phyloP scores from a whole-genome alignment of 2,888 invertebrate genomes.

The Agrotis puta region DNA sequence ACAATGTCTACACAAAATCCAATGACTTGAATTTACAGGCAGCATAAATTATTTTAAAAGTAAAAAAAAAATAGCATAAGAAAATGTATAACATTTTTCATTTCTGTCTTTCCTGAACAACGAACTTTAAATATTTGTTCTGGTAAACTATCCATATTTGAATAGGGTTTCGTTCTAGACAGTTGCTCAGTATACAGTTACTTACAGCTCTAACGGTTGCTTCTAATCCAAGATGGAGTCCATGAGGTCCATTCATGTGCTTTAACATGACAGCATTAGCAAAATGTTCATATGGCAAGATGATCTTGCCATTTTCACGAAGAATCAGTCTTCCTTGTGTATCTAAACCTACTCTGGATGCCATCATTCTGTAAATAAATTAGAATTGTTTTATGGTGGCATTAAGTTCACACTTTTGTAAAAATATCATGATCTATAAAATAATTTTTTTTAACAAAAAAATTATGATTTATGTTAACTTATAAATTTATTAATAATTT shows the following conservation, averaged over 20 bases:
- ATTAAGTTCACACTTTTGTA: background rate
- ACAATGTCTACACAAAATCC: no score
- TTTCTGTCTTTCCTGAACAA: no score
- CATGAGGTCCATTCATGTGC: conserved; percentile 97
- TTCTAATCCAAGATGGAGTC: conserved; percentile 95
- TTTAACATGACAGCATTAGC: conserved; percentile 97
- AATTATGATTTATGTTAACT: background rate
- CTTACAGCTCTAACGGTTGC: conserved; percentile 96
- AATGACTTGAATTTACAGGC: no score
- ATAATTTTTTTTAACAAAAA: background rate
- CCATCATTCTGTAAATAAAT: conserved; percentile 93
- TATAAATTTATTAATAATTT: background rate
- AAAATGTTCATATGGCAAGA: conserved; percentile 97
- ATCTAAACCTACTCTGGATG: conserved; percentile 95
- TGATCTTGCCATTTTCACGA: conserved; percentile 96
- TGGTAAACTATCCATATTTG: no score
- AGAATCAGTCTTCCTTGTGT: conserved; percentile 95
- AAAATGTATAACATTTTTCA: no score
- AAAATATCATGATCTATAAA: no score
- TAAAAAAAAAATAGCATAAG: no score
- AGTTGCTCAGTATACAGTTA: no score
- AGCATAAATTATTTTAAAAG: no score
- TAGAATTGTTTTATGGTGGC: background rate
- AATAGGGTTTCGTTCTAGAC: no score
- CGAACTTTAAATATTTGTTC: no score